Percentiles rank a stretch among this genome's conserved stretches.
Evolutionary conservation across 2,888 invertebrate genomes (phyloP).

Genomic region (Morpho deidamia): DNA sequence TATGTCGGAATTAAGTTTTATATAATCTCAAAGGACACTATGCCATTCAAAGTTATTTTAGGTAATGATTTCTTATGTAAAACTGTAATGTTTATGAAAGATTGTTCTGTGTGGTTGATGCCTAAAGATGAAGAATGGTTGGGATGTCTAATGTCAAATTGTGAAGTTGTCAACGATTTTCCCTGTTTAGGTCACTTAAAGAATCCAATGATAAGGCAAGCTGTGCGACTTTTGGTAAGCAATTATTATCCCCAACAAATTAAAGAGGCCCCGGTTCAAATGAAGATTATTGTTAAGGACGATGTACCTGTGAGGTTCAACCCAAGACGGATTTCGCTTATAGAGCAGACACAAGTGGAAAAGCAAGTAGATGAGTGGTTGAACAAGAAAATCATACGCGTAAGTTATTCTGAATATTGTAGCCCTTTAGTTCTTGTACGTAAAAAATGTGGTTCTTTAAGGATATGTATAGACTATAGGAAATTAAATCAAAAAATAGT

Average conservation of each 20-base stretch:
- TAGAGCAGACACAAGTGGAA: conserved; percentile 7
- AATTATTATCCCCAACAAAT: conserved; percentile 16
- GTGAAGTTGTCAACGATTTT: conserved; percentile 25
- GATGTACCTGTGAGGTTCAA: conserved; percentile 25
- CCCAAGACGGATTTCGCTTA: conserved; percentile 23
- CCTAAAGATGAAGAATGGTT: no score
- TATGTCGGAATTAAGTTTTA: no score
- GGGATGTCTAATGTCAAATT: no score
- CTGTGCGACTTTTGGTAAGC: no score
- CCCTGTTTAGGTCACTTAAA: no score
- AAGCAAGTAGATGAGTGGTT: conserved; percentile 22
- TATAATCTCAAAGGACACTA: no score
- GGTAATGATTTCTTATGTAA: no score
- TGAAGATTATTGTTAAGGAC: conserved; percentile 22
- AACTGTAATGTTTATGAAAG: no score
- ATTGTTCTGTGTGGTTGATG: no score
- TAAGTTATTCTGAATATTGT: conserved; percentile 25
- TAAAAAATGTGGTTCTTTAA: conserved; percentile 23
- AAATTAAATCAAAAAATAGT: conserved; percentile 25
- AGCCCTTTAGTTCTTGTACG: conserved; percentile 23
- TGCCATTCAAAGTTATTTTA: no score
- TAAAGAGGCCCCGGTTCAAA: not conserved
- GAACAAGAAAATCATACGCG: no score
- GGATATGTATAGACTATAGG: conserved; percentile 46
- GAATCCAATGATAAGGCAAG: no score